Conservation (phyloP, 92 coral and sea anemone species). For the Palythoa grandis region DNA sequence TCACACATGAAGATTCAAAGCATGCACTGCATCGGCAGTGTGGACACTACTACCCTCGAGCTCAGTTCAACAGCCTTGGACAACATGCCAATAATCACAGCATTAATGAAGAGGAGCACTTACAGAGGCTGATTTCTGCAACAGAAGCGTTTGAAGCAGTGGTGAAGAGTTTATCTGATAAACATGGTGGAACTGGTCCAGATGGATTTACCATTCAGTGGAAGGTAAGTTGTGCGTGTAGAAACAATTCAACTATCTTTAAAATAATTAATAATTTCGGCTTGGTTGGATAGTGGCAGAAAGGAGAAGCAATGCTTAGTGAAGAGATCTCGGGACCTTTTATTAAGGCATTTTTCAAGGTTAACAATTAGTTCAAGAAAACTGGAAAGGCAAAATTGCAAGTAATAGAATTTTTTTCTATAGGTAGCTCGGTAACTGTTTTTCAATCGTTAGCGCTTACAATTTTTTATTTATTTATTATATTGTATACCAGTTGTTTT, state of each 20-base stretch:
- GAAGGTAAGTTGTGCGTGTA: constrained; percentile 67
- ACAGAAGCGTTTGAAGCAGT: constrained; percentile 80
- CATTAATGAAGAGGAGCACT: constrained; percentile 69
- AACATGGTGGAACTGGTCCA: constrained; percentile 59
- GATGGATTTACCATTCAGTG: constrained; percentile 80
- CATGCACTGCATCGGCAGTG: constrained; percentile 81
- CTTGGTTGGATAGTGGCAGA: background rate
- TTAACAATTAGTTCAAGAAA: no score
- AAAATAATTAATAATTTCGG: background rate
- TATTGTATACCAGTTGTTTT: no score
- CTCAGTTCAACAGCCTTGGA: constrained; percentile 64
- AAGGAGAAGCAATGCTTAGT: background rate
- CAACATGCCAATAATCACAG: constrained; percentile 75
- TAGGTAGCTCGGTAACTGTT: no score
- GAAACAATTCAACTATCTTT: background rate
- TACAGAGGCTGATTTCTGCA: constrained; percentile 70
- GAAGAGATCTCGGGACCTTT: no score
- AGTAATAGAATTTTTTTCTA: no score
- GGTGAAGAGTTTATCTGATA: constrained; percentile 74
- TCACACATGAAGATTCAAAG: constrained; percentile 41
- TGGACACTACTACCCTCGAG: constrained; percentile 77
- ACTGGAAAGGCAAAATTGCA: no score
- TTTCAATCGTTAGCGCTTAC: no score
- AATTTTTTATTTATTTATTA: no score
- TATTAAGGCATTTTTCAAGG: no score